Percentiles rank a stretch among this genome's conserved stretches.
Evolutionary conservation across 2,113 vertebrate species (phyloP).

Genomic region (Syngnathus floridae): DNA sequence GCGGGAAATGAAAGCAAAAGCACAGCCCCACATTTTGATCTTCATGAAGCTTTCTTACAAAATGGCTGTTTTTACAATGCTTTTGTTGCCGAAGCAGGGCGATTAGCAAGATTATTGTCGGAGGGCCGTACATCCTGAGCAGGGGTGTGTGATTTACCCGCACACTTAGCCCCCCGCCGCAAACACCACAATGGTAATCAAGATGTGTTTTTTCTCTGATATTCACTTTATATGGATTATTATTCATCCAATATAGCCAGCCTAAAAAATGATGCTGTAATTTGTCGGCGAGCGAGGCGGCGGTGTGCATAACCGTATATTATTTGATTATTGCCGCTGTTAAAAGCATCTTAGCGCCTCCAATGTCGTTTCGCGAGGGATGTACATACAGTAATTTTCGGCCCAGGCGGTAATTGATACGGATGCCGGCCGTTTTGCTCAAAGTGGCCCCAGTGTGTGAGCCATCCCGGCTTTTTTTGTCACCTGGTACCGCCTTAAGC

Average conservation of each 20-base stretch:
- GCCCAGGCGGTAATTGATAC: slow-evolving; percentile 34
- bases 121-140: slow-evolving; percentile 47
- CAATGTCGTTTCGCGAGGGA: slow-evolving; percentile 49
- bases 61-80: slow-evolving; percentile 33
- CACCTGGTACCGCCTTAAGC: slow-evolving; percentile 50
- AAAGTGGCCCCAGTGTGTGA: slow-evolving; percentile 33
- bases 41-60: background rate
- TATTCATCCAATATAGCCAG: slow-evolving; percentile 59
- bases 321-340: slow-evolving; percentile 67
- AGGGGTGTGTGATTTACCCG: slow-evolving; percentile 59
- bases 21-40: background rate
- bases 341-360: slow-evolving; percentile 71
- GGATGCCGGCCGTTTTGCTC: slow-evolving; percentile 11
- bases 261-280: slow-evolving; percentile 50
- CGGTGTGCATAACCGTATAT: slow-evolving; percentile 64
- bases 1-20: background rate
- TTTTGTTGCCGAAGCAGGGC: slow-evolving; percentile 41
- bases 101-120: slow-evolving; percentile 63
- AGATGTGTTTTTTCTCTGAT: slow-evolving; percentile 60
- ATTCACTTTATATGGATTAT: slow-evolving; percentile 66
- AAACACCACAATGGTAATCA: slow-evolving; percentile 49
- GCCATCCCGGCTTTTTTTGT: slow-evolving; percentile 30
- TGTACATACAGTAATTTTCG: slow-evolving; percentile 55
- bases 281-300: slow-evolving; percentile 51
- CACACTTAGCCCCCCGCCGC: slow-evolving; percentile 56